phyloP scores from a whole-genome alignment of 2,797 vertebrate species.

The Notolepis coatsorum region DNA sequence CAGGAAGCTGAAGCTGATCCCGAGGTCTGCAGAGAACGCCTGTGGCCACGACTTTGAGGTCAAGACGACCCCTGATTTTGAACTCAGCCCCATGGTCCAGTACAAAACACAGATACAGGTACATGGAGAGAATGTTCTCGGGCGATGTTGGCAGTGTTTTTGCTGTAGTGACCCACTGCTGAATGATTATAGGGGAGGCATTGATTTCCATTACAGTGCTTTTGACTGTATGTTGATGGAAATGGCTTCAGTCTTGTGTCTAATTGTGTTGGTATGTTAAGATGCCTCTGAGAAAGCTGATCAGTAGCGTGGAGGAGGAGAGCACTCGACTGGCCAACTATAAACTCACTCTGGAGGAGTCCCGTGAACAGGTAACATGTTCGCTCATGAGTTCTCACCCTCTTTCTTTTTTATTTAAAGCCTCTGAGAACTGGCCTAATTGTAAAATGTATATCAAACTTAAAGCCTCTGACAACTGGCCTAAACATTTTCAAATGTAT shows the following conservation, averaged over 20 bases:
- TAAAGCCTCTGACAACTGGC: no score
- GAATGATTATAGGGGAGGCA: background rate
- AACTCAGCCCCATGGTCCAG: conserved; percentile 79
- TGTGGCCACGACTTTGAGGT: conserved; percentile 93
- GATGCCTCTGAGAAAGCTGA: conserved; percentile 87
- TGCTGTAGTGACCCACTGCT: background rate
- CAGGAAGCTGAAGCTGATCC: conserved; percentile 94
- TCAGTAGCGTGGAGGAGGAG: conserved; percentile 90
- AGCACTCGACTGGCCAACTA: conserved; percentile 81
- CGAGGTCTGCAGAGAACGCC: conserved; percentile 90
- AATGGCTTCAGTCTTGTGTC: background rate
- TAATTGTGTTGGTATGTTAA: conserved; percentile 57
- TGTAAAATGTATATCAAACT: no score
- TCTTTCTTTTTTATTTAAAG: no score
- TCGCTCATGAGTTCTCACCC: background rate
- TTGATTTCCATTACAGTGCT: background rate
- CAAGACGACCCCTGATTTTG: conserved; percentile 82
- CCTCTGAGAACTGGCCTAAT: no score
- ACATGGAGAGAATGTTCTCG: conserved; percentile 29
- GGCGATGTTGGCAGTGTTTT: background rate
- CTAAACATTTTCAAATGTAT: no score
- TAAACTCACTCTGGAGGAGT: conserved; percentile 88
- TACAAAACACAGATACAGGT: conserved; percentile 90
- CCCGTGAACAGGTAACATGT: conserved; percentile 87
- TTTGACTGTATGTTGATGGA: background rate